Evolutionary conservation across 2,888 invertebrate species (phyloP).

Genomic region (Neria commutata): DNA sequence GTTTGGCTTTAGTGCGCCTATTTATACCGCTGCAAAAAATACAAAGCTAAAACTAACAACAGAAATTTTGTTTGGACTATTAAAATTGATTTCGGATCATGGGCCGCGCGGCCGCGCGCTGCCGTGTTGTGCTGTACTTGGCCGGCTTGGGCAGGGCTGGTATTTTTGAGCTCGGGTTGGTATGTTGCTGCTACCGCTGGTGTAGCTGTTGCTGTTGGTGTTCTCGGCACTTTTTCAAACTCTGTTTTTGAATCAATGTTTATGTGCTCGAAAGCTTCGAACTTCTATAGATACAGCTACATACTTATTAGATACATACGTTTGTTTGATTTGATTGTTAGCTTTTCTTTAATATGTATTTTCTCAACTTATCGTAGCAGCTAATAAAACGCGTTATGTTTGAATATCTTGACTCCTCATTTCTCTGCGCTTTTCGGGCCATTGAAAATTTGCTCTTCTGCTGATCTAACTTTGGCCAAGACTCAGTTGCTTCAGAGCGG

Average conservation of each 20-base stretch:
- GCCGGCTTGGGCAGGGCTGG: constrained; percentile 21
- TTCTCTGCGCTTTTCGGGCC: too few species aligned
- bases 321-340: constrained; percentile 42
- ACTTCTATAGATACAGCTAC: constrained; percentile 10
- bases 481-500: too few species aligned
- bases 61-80: constrained; percentile 46
- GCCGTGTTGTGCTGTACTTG: constrained; percentile 21
- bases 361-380: constrained; percentile 5
- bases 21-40: constrained; percentile 39
- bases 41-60: constrained; percentile 36
- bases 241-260: constrained; percentile 7
- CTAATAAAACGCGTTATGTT: not conserved
- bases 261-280: not conserved
- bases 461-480: too few species aligned
- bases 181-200: constrained; percentile 12
- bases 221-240: constrained; percentile 29
- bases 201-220: not conserved
- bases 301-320: constrained; percentile 34
- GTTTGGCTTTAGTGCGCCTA: constrained; percentile 36
- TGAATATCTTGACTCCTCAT: too few species aligned
- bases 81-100: constrained; percentile 45
- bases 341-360: constrained; percentile 15
- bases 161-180: constrained; percentile 21
- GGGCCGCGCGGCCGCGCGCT: constrained; percentile 40
- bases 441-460: too few species aligned